Conservation (phyloP, 2,113 vertebrate genomes). For the Amia ocellicauda region DNA sequence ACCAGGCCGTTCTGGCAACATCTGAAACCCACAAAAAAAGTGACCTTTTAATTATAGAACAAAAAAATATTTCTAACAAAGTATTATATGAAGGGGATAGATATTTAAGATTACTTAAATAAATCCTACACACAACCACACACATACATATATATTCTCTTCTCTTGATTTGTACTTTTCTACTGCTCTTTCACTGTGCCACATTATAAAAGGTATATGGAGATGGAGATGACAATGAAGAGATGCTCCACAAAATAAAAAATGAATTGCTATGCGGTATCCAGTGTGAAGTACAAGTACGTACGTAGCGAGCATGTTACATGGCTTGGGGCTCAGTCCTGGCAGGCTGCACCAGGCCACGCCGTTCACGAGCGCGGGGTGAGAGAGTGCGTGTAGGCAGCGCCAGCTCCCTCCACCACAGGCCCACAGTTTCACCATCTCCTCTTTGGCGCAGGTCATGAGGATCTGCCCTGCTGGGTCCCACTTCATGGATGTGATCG, state of each 20-base stretch:
- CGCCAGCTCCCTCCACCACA: conserved; percentile 69
- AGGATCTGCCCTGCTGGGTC: conserved; percentile 82
- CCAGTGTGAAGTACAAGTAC: too few relatives aligned
- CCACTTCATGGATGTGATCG: conserved; percentile 84
- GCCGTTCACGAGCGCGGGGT: conserved; percentile 79
- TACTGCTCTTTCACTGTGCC: too few relatives aligned
- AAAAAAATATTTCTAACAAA: too few relatives aligned
- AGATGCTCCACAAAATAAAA: too few relatives aligned
- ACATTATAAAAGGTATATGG: too few relatives aligned
- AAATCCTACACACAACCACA: too few relatives aligned
- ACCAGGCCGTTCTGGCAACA: conserved; percentile 94
- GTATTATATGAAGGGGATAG: not conserved
- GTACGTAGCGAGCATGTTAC: conserved; percentile 84
- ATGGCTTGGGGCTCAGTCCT: conserved; percentile 72
- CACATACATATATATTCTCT: too few relatives aligned
- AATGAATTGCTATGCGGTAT: too few relatives aligned
- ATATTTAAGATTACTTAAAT: too few relatives aligned
- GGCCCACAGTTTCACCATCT: conserved; percentile 87
- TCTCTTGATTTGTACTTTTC: too few relatives aligned
- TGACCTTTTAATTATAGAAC: too few relatives aligned
- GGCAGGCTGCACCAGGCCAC: conserved; percentile 81
- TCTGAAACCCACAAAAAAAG: conserved; percentile 54
- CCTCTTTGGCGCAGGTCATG: conserved; percentile 92
- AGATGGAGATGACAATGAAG: too few relatives aligned
- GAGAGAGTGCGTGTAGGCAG: conserved; percentile 74